Conservation (phyloP, 2,888 invertebrate genomes). For the Tenthredo notha region DNA sequence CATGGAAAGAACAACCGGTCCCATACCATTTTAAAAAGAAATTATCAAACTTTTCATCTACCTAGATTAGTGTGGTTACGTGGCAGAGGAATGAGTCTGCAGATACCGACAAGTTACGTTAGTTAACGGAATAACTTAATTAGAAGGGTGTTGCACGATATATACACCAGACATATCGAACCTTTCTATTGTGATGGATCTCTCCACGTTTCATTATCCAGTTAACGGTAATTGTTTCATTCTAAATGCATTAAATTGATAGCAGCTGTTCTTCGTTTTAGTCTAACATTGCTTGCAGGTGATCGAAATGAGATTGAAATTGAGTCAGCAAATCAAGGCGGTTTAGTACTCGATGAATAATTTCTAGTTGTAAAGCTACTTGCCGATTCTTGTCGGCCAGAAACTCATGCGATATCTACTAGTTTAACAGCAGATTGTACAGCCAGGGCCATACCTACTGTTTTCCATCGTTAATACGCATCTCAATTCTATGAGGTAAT, state of each 20-base stretch:
- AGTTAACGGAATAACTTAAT: slow-evolving; percentile 52
- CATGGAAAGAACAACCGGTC: slow-evolving; percentile 13
- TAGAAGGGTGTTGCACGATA: slow-evolving; percentile 43
- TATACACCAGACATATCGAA: slow-evolving; percentile 44
- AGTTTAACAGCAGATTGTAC: background rate
- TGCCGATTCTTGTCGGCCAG: background rate
- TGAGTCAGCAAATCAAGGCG: slow-evolving; percentile 35
- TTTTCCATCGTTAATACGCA: background rate
- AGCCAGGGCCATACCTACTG: background rate
- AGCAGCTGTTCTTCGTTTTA: slow-evolving; percentile 33
- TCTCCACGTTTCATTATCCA: slow-evolving; percentile 48
- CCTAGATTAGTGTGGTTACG: slow-evolving; percentile 30
- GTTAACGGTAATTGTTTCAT: slow-evolving; percentile 51
- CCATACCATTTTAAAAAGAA: background rate
- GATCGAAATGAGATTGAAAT: slow-evolving; percentile 38
- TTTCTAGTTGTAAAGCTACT: background rate
- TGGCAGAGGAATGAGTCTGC: slow-evolving; percentile 47
- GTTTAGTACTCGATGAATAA: background rate
- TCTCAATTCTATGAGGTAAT: background rate
- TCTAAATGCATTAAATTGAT: slow-evolving; percentile 39
- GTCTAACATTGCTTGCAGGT: slow-evolving; percentile 20
- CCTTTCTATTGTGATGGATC: slow-evolving; percentile 50
- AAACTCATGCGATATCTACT: background rate
- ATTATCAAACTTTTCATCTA: slow-evolving; percentile 18
- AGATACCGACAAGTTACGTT: slow-evolving; percentile 46